Percentiles rank a stretch among this genome's conserved stretches.
Conservation (phyloP, 2,888 invertebrate genomes). For the Yponomeuta cagnagella region DNA sequence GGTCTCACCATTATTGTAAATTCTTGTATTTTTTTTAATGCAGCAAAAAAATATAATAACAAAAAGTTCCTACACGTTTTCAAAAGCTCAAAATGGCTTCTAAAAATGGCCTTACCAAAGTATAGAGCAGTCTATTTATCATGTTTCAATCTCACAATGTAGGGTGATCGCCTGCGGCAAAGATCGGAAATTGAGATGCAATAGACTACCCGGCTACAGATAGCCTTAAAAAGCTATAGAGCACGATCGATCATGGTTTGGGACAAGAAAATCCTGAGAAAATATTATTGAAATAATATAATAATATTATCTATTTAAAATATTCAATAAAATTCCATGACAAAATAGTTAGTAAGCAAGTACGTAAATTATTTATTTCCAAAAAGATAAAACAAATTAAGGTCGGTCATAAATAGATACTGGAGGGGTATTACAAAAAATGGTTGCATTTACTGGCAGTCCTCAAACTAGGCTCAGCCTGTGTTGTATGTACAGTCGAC, state of each 20-base stretch:
- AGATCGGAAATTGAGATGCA: slow-evolving; percentile 24
- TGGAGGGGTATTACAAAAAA: too few species aligned
- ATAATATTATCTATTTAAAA: background rate
- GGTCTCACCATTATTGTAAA: too few species aligned
- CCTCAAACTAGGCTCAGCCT: too few species aligned
- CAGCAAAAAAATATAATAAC: slow-evolving; percentile 16
- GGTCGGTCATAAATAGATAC: too few species aligned
- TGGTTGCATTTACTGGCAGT: too few species aligned
- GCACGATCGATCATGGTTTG: slow-evolving; percentile 27
- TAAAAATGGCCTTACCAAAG: slow-evolving; percentile 24
- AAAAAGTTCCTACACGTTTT: slow-evolving; percentile 43
- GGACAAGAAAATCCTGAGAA: slow-evolving; percentile 34
- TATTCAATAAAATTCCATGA: background rate
- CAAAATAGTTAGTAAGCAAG: too few species aligned
- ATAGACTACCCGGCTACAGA: slow-evolving; percentile 19
- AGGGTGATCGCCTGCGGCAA: slow-evolving; percentile 31
- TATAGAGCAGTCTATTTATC: slow-evolving; percentile 42
- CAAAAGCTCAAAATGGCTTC: slow-evolving; percentile 38
- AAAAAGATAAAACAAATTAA: too few species aligned
- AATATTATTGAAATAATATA: slow-evolving; percentile 19
- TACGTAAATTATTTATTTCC: too few species aligned
- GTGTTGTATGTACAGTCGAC: too few species aligned
- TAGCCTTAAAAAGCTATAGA: background rate
- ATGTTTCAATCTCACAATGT: slow-evolving; percentile 49
- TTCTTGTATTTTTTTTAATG: background rate